A percentile compares a stretch with the other conserved stretches of the same genome.
Evolutionary conservation across 2,113 vertebrate species (phyloP).

Genomic region (Callipepla squamata): DNA sequence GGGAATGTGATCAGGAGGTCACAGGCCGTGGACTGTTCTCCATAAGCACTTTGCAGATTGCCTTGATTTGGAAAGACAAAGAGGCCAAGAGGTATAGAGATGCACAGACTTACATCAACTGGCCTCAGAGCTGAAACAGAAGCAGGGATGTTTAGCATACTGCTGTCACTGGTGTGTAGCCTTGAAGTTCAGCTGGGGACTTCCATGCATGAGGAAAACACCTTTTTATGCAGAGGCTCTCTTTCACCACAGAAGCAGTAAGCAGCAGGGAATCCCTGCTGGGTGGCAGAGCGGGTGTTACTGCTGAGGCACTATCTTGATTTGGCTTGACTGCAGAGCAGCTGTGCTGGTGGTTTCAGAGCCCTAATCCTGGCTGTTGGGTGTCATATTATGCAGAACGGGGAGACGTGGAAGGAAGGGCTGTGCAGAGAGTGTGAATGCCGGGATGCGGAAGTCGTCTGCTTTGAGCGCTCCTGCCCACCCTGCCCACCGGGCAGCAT

Average conservation of each 20-base stretch:
- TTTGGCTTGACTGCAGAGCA: not conserved
- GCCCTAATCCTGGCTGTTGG: rapidly evolving
- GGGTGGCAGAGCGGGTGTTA: not conserved
- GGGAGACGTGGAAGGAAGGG: constrained; percentile 81
- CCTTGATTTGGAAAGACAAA: not conserved
- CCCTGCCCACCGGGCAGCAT: constrained; percentile 83
- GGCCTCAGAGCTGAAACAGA: not conserved
- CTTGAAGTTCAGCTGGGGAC: not conserved
- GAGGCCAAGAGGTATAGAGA: not conserved
- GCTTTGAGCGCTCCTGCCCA: constrained; percentile 86
- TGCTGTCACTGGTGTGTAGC: not conserved
- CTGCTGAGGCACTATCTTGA: too few species aligned
- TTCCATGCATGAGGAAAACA: rapidly evolving
- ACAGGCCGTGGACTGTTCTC: not conserved
- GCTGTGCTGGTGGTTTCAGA: not conserved
- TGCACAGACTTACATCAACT: rapidly evolving
- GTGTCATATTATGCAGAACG: constrained; percentile 66
- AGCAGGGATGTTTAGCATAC: not conserved
- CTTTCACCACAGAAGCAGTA: rapidly evolving
- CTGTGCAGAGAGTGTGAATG: constrained; percentile 87
- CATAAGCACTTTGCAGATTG: not conserved
- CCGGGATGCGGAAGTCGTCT: constrained; percentile 75
- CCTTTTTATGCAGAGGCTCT: rapidly evolving
- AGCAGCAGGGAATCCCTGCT: not conserved
- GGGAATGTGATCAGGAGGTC: not conserved